These are phyloP conservation scores for Pentamera pediparva DNA, from an alignment of 53 echinoderm and acorn worm species.

Conservation along the genomic window DNA sequence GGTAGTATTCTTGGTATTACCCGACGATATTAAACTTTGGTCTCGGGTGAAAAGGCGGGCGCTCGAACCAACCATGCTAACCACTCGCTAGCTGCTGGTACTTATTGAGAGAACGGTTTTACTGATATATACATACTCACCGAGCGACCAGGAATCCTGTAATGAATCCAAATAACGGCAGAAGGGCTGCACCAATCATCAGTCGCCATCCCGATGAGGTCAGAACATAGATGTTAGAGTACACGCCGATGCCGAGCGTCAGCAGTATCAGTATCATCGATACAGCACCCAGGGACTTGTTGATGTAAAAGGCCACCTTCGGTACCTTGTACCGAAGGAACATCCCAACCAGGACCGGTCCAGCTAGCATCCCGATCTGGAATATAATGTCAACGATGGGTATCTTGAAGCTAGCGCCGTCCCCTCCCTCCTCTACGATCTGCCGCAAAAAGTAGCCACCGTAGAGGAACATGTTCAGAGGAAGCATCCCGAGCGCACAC, in stretches of 20 bases:
- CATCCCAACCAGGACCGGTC: constrained; percentile 74
- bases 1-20: no score
- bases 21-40: no score
- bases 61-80: no score
- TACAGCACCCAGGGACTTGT: constrained; percentile 68
- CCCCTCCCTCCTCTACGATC: constrained; percentile 17
- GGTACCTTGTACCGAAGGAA: constrained; percentile 70
- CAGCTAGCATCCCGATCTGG: constrained; percentile 73
- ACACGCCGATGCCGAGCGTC: constrained; percentile 60
- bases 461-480: constrained; percentile 86
- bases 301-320: constrained; percentile 62
- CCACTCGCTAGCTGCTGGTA: no score
- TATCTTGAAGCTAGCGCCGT: constrained; percentile 48
- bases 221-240: constrained; percentile 76
- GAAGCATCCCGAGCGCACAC: constrained; percentile 76
- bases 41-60: no score
- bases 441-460: constrained; percentile 45
- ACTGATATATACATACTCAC: no score
- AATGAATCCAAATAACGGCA: constrained; percentile 73
- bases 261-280: constrained; percentile 57
- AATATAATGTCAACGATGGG: constrained; percentile 74
- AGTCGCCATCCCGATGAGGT: constrained; percentile 47
- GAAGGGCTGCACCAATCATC: constrained; percentile 64
- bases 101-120: no score
- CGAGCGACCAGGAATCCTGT: constrained; percentile 64